Evolutionary conservation across 2,888 invertebrate species (phyloP).

Genomic region (Nasonovia ribisnigri): DNA sequence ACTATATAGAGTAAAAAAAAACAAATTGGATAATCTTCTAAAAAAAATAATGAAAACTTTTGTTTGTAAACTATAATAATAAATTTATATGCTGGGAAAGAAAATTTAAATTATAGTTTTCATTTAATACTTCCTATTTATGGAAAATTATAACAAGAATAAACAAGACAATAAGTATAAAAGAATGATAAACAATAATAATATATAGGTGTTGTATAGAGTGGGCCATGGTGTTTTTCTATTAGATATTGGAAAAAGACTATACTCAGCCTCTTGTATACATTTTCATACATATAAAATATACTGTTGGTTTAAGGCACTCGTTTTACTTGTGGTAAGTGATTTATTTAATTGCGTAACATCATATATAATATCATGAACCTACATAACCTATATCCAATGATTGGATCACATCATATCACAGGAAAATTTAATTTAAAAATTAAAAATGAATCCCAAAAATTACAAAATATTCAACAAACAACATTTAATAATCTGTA

Average conservation of each 20-base stretch:
- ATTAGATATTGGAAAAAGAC: not conserved
- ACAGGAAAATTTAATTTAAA: conserved; percentile 41
- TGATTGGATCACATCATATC: conserved; percentile 51
- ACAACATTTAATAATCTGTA: not conserved
- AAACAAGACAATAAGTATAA: not conserved
- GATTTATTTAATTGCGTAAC: not conserved
- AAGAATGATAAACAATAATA: not conserved
- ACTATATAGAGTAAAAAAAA: not conserved
- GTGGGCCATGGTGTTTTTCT: not conserved
- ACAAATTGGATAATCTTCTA: not conserved
- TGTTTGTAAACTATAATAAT: not conserved
- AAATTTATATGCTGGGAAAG: not conserved
- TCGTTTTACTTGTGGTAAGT: not conserved
- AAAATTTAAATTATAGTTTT: not conserved
- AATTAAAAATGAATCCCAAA: not conserved
- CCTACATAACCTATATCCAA: conserved; percentile 13
- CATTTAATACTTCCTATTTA: not conserved
- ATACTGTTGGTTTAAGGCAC: conserved; percentile 33
- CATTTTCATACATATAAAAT: not conserved
- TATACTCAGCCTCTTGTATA: not conserved
- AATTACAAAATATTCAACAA: conserved; percentile 27
- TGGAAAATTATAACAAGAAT: conserved; percentile 22
- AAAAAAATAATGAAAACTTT: not conserved
- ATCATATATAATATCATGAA: conserved; percentile 22
- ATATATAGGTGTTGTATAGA: not conserved